These are phyloP conservation scores for Drosophila parvula DNA, from an alignment of 1,140 invertebrate genomes.

Conservation along the genomic window DNA sequence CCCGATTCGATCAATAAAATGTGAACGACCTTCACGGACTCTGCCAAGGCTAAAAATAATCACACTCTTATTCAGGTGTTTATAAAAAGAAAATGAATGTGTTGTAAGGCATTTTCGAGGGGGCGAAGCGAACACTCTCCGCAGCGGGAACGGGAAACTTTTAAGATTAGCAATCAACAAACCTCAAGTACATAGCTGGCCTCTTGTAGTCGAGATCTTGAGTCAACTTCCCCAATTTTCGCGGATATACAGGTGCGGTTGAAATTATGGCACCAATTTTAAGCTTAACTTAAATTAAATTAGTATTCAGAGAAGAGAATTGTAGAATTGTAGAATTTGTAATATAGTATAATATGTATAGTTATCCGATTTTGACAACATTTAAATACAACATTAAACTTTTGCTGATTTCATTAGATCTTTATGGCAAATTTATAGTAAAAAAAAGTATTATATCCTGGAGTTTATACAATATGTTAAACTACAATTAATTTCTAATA, in stretches of 20 bases:
- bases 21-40: constrained; percentile 24
- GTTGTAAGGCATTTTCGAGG: constrained; percentile 10
- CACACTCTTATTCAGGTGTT: constrained; percentile 23
- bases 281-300: too few species aligned
- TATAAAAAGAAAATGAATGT: constrained; percentile 18
- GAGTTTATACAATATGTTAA: too few species aligned
- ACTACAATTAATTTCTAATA: too few species aligned
- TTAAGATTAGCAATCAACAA: constrained; percentile 5
- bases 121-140: neutral
- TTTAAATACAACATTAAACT: too few species aligned
- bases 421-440: too few species aligned
- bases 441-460: too few species aligned
- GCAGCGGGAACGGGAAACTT: neutral
- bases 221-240: neutral
- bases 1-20: constrained; percentile 19
- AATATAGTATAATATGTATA: too few species aligned
- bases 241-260: neutral
- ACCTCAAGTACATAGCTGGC: neutral
- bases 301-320: too few species aligned
- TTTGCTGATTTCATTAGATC: too few species aligned
- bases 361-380: too few species aligned
- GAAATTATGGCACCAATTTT: neutral
- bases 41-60: constrained; percentile 35
- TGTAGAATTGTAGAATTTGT: too few species aligned
- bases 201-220: neutral